phyloP scores from a whole-genome alignment of 2,113 vertebrate genomes.

The Pelobates fuscus region DNA sequence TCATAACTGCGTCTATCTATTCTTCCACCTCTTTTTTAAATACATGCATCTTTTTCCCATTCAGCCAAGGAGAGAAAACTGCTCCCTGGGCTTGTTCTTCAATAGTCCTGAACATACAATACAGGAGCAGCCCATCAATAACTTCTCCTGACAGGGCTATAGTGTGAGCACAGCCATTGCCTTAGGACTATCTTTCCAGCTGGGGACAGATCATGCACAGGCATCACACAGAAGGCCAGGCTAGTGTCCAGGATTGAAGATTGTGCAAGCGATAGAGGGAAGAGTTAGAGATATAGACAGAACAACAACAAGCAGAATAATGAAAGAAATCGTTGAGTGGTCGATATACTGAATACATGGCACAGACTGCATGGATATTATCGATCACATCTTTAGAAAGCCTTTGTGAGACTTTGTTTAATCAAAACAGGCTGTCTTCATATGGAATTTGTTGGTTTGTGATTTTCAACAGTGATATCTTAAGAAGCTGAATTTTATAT shows the following conservation, averaged over 20 bases:
- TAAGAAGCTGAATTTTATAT: too few relatives aligned
- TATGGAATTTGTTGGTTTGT: too few relatives aligned
- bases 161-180: slow-evolving; percentile 58
- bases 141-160: slow-evolving; percentile 62
- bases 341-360: neutral
- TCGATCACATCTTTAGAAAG: neutral
- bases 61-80: slow-evolving; percentile 52
- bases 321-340: slow-evolving; percentile 3
- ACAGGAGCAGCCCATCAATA: slow-evolving; percentile 67
- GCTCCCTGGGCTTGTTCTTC: slow-evolving; percentile 56
- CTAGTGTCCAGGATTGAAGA: slow-evolving; percentile 35
- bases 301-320: slow-evolving; percentile 8
- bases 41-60: slow-evolving; percentile 53
- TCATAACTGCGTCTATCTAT: slow-evolving; percentile 30
- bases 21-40: slow-evolving; percentile 42
- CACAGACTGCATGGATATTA: neutral
- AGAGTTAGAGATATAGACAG: slow-evolving; percentile 4
- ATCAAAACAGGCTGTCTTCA: too few relatives aligned
- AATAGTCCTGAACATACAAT: slow-evolving; percentile 53
- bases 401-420: neutral
- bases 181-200: slow-evolving; percentile 60
- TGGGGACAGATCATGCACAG: slow-evolving; percentile 54
- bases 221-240: slow-evolving; percentile 44
- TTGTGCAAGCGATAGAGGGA: neutral
- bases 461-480: too few relatives aligned